Base-by-base conservation (phyloP, 2,888 invertebrate species). In the Acrobeloides nanus region DNA sequence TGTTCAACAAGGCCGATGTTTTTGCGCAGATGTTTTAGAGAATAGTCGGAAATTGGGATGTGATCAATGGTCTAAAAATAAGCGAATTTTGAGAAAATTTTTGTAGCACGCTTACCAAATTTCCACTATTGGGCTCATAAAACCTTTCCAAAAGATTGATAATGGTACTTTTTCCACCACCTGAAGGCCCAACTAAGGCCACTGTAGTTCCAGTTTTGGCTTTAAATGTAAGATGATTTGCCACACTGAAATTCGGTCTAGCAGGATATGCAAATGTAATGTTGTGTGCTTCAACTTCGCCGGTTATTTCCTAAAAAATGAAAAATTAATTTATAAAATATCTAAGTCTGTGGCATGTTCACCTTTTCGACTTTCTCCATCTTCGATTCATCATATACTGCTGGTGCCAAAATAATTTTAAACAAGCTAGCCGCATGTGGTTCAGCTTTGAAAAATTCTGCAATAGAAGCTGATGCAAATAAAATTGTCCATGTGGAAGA, bases 1-100 rank as follows among this genome's bases (percentile, higher is more conserved):
- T 93, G 92, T 3, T 87, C 86, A 1, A 92, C 90, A 53, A 90
- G 84, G 1, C 89, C 89, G 55, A 92, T 81, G 58, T 86, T 84
- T 33, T 82, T 81, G 48, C 92, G 80, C 12, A 86, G 75, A 48
- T 82, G 83, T 0, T 80, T 68, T 21, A 87, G 68, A 0, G 84
- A 82, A 62, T 87, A 74, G 24, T 82, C 79, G 55, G 81, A 81
- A 26, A 89, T 77, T 64, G 86, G 66, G 33, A 63, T 51, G 34
- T 68, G 74, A 57, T 77, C 78, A 17, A 77, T 79, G 78, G 3
- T 23, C 56, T 50, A 20, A 4, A 45, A n/a, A 24, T 4, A n/a
- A 1, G 23, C 2, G 10, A 7, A n/a, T 8, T 35, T 35, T 8
- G 35, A 35, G 8, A 35, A 35, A n/a, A 15, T 18, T 7, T 8